Percentiles rank a stretch among this genome's conserved stretches.
Conservation (phyloP, 2,113 vertebrate species). For the Gymnobelideus leadbeateri region DNA sequence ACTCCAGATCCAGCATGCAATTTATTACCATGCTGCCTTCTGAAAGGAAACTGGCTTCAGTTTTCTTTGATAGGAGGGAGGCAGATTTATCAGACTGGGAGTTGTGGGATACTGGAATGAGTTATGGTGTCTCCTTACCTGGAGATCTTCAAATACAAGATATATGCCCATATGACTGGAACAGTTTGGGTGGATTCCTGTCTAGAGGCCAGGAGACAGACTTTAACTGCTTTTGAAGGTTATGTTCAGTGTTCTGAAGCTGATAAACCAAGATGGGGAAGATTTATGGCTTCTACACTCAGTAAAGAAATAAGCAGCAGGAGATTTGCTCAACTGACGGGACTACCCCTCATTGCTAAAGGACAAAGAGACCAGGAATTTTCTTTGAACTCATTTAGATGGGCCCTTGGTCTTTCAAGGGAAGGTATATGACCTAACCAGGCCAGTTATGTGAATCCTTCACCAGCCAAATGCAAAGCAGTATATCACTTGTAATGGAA, state of each 20-base stretch:
- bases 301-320: not conserved
- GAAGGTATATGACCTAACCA: not conserved
- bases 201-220: constrained; percentile 59
- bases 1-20: not conserved
- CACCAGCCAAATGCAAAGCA: not conserved
- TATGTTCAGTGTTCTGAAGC: constrained; percentile 65
- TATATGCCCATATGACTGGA: constrained; percentile 69
- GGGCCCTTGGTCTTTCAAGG: not conserved
- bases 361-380: not conserved
- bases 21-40: not conserved
- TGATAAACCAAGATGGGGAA: constrained; percentile 62
- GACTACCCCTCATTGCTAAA: not conserved
- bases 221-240: constrained; percentile 68
- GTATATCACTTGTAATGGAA: not conserved
- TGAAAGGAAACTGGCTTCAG: constrained; percentile 59
- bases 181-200: constrained; percentile 21
- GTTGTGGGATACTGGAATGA: constrained; percentile 58
- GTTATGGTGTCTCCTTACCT: constrained; percentile 70
- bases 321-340: not conserved
- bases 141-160: constrained; percentile 74
- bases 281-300: constrained; percentile 54
- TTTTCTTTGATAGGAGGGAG: constrained; percentile 51
- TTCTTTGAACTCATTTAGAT: not conserved
- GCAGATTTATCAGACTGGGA: constrained; percentile 71
- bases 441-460: not conserved